These are phyloP conservation scores for Lysandra coridon DNA, from an alignment of 2,888 invertebrate species.

Conservation along the genomic window DNA sequence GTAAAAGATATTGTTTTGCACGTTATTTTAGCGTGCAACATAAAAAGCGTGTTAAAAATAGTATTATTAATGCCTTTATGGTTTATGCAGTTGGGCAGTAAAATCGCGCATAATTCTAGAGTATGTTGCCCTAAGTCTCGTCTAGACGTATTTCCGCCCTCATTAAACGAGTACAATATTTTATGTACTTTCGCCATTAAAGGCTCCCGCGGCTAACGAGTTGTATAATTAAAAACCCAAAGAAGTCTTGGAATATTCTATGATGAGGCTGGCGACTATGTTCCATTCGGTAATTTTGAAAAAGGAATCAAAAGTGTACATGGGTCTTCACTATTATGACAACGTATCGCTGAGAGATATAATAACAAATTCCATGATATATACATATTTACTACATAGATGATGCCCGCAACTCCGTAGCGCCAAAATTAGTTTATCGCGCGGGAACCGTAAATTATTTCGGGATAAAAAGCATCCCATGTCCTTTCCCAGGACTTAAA, in stretches of 20 bases:
- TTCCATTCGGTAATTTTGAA: background rate
- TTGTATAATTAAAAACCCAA: background rate
- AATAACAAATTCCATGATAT: too few relatives aligned
- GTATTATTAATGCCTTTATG: background rate
- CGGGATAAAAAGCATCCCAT: too few relatives aligned
- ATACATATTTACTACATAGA: too few relatives aligned
- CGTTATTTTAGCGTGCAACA: constrained; percentile 3
- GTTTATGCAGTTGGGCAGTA: constrained; percentile 1
- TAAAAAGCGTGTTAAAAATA: constrained; percentile 8
- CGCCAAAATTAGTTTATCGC: too few relatives aligned
- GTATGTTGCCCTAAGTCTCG: background rate
- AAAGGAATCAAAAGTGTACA: too few relatives aligned
- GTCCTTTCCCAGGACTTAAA: too few relatives aligned
- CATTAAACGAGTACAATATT: background rate
- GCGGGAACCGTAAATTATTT: too few relatives aligned
- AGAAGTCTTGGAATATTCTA: background rate
- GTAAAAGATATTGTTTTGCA: constrained; percentile 1
- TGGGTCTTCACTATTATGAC: too few relatives aligned
- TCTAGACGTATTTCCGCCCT: constrained; percentile 5
- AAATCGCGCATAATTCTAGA: background rate
- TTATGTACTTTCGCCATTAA: background rate
- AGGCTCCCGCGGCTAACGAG: background rate
- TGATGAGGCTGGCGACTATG: background rate
- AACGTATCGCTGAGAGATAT: too few relatives aligned
- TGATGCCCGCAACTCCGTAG: too few relatives aligned